Evolutionary conservation across 2,888 invertebrate genomes (phyloP).

Genomic region (Diarsia mendica): DNA sequence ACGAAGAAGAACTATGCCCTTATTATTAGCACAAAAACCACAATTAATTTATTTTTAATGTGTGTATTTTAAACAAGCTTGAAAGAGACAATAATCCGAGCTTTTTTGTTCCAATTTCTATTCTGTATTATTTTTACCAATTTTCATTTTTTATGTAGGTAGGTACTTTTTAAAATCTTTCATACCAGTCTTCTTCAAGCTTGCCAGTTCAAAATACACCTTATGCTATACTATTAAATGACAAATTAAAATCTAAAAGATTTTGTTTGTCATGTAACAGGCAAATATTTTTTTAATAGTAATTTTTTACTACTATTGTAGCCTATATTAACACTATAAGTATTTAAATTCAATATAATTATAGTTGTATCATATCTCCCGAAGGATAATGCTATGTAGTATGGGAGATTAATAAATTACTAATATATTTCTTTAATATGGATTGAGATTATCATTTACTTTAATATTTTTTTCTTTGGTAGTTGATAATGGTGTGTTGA

Average conservation of each 20-base stretch:
- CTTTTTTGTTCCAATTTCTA: not conserved
- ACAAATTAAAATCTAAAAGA: conserved; percentile 13
- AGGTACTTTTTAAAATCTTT: not conserved
- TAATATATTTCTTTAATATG: conserved; percentile 61
- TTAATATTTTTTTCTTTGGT: conserved; percentile 66
- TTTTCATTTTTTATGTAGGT: not conserved
- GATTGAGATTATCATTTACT: conserved; percentile 68
- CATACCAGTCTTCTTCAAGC: conserved; percentile 14
- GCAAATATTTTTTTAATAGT: conserved; percentile 25
- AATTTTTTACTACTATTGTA: conserved; percentile 49
- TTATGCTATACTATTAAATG: conserved; percentile 21
- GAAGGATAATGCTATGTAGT: conserved; percentile 53
- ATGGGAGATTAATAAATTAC: conserved; percentile 64
- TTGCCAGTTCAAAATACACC: conserved; percentile 27
- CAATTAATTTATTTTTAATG: conserved; percentile 38
- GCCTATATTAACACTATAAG: conserved; percentile 60
- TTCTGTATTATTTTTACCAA: not conserved
- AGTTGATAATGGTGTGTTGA: conserved; percentile 3
- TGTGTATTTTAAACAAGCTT: conserved; percentile 47
- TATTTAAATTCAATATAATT: conserved; percentile 60
- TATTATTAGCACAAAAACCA: conserved; percentile 51
- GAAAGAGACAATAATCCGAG: not conserved
- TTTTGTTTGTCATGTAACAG: conserved; percentile 42
- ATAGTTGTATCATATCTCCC: conserved; percentile 45
- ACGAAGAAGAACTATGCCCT: conserved; percentile 45